Conservation (phyloP, 2,113 vertebrate genomes). For the Fulica atra region DNA sequence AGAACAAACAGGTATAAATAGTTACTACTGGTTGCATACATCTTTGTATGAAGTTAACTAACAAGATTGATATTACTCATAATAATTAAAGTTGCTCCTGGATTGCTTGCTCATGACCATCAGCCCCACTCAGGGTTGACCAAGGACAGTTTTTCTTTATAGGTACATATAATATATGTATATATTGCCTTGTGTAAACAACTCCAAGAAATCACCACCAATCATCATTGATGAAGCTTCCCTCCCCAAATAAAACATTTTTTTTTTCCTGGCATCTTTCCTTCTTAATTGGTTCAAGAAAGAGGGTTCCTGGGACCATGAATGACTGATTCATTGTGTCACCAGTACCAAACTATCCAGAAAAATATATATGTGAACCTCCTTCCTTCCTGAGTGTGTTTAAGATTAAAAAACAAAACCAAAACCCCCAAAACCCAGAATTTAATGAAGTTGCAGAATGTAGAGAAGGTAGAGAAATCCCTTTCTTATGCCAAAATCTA, state of each 20-base stretch:
- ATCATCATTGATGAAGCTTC: not conserved
- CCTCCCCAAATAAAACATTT: not conserved
- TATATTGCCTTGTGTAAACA: not conserved
- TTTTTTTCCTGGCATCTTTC: not conserved
- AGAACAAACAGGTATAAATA: not conserved
- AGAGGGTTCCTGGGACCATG: not conserved
- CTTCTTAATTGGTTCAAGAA: not conserved
- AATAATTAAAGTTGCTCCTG: not conserved
- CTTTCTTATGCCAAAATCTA: not conserved
- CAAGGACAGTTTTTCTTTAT: not conserved
- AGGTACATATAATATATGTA: not conserved
- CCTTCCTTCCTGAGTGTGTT: not conserved
- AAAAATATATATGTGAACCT: not conserved
- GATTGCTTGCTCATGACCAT: not conserved
- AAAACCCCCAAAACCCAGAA: not conserved
- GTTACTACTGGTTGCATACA: not conserved
- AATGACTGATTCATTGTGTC: not conserved
- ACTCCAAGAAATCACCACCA: not conserved
- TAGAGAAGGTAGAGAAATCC: not conserved
- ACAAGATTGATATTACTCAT: not conserved
- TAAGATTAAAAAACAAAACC: not conserved
- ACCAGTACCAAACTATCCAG: not conserved
- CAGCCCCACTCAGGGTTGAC: not conserved
- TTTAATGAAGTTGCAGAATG: not conserved
- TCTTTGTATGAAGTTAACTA: not conserved